phyloP scores from a whole-genome alignment of 1,140 invertebrate genomes.

The Drosophila pseudoananassae region DNA sequence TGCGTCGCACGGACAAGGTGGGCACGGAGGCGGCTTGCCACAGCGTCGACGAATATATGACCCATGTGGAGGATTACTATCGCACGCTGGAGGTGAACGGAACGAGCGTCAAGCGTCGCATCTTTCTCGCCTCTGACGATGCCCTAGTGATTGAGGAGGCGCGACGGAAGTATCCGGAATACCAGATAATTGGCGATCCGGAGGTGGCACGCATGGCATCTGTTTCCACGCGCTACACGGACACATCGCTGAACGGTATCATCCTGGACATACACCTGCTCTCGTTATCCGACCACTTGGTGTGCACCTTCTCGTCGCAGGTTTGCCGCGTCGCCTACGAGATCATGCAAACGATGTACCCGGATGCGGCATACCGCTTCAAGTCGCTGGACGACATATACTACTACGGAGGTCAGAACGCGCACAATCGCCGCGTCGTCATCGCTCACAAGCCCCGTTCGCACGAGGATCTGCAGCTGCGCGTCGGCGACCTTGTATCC shows the following conservation, averaged over 20 bases:
- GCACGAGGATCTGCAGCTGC: slow-evolving; percentile 90
- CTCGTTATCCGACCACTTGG: slow-evolving; percentile 94
- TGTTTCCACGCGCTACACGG: slow-evolving; percentile 94
- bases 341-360: slow-evolving; percentile 95
- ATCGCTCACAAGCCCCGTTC: slow-evolving; percentile 88
- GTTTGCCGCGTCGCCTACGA: slow-evolving; percentile 98
- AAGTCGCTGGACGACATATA: slow-evolving; percentile 98
- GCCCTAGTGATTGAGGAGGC: slow-evolving; percentile 89
- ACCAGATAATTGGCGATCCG: slow-evolving; percentile 94
- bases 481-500: slow-evolving; percentile 93
- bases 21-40: slow-evolving; percentile 99
- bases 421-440: slow-evolving; percentile 92
- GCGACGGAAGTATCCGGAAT: slow-evolving; percentile 90
- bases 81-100: slow-evolving; percentile 88
- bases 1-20: slow-evolving; percentile 98
- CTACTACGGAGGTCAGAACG: slow-evolving; percentile 98
- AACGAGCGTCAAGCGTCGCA: slow-evolving; percentile 87
- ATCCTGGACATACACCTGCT: slow-evolving; percentile 96
- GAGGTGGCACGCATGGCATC: slow-evolving; percentile 94
- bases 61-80: slow-evolving; percentile 95
- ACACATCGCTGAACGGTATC: slow-evolving; percentile 94
- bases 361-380: slow-evolving; percentile 93
- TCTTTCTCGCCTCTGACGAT: slow-evolving; percentile 96
- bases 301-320: slow-evolving; percentile 99
- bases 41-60: slow-evolving; percentile 98